Base-by-base conservation (phyloP, 2,797 vertebrate genomes). In the Gymnothorax reevesii region DNA sequence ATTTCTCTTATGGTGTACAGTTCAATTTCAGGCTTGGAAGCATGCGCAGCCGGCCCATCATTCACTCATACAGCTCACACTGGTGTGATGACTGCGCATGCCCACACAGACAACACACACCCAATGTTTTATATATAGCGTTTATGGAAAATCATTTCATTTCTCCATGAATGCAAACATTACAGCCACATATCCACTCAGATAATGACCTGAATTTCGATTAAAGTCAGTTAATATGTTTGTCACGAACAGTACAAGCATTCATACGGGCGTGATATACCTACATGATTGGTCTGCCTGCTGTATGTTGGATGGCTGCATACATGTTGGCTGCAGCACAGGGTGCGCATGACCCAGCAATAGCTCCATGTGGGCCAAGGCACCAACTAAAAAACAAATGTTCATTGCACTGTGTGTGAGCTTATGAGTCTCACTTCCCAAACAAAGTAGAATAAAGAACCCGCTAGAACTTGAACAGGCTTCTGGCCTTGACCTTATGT, bases 11-110 rank as follows among this genome's bases (percentile, higher is more conserved):
- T 57, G 27, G 27, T 15, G 49, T 62, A 59, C 52, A 80, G 77
- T 80, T 83, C 55, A 83, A 42, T 60, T 60, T 83, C 73, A 42
- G 55, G 59, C 55, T 20, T 83, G 57, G 22, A 33, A 22, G 82
- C 49, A 55, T 55, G 77, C 22, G 6, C 82, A 42, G n/a, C 62
- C 27, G 77, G 62, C 57, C n/a, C 82, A 83, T 83, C 82, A 22
- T 27, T 60, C 64, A 69, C n/a, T n/a, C n/a, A 42, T 42, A 42
- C 33, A 42, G 10, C 57, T 42, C 7, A n/a, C 60, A 42, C 6
- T 59, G 55, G 55, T 83, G 82, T 54, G 25, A 55, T 59, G 25
- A 42, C 42, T 77, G 33, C 2, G 33, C 9, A n/a, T 5, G 60
- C 22, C 33, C 15, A 75, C 15, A 10, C 10, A 33, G 57, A 75